Evolutionary conservation across 2,797 vertebrate genomes (phyloP).

Genomic region (Darevskia nairensis): DNA sequence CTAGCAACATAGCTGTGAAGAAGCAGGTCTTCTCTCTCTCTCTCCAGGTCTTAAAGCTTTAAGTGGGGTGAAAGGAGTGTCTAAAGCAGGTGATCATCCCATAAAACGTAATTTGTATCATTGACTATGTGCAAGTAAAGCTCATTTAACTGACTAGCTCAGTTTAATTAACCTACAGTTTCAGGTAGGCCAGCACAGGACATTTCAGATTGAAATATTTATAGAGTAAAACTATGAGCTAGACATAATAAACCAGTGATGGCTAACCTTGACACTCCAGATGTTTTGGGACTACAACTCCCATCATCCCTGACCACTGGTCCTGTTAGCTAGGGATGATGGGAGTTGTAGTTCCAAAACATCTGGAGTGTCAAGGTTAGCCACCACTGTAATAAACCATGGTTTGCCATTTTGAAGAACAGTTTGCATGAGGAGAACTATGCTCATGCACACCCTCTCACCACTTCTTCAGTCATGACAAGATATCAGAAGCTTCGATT

Average conservation of each 20-base stretch:
- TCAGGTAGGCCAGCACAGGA: not conserved
- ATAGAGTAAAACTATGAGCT: not conserved
- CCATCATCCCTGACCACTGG: no score
- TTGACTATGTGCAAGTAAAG: not conserved
- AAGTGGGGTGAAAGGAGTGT: not conserved
- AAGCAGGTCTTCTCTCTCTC: not conserved
- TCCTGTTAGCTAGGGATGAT: no score
- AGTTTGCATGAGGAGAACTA: not conserved
- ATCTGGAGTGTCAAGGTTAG: no score
- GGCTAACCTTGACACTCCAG: no score
- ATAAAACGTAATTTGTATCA: not conserved
- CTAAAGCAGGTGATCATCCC: not conserved
- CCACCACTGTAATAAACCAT: not conserved
- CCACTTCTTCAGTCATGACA: not conserved
- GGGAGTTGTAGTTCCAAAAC: no score
- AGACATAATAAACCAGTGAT: not conserved
- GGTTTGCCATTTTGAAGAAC: not conserved
- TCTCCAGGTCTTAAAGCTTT: not conserved
- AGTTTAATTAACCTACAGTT: not conserved
- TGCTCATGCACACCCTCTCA: not conserved
- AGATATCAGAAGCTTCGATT: not conserved
- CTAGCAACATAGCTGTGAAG: not conserved
- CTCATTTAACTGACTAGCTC: not conserved
- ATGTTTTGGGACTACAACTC: no score
- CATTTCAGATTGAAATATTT: not conserved